A percentile compares a stretch with the other conserved stretches of the same genome.
Evolutionary conservation across 92 coral and sea anemone species (phyloP).

Genomic region (Umimayanthus kanabou): DNA sequence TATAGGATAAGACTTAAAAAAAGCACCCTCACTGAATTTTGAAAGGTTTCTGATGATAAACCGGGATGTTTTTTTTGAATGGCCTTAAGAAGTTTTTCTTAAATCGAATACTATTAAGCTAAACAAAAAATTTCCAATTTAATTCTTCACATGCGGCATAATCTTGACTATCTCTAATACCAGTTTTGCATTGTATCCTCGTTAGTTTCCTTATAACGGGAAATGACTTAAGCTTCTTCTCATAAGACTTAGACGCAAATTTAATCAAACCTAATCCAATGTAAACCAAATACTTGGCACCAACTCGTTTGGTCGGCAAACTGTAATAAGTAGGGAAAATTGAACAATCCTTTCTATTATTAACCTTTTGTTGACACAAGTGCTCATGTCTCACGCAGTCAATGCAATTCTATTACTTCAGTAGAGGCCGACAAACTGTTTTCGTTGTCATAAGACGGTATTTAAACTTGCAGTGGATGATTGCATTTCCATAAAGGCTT

Average conservation of each 20-base stretch:
- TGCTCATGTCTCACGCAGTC: conserved; percentile 6
- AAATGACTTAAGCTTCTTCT: neutral
- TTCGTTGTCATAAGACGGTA: neutral
- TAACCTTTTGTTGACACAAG: conserved; percentile 15
- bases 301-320: conserved; percentile 14
- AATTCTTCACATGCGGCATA: neutral
- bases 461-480: too few relatives aligned
- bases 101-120: neutral
- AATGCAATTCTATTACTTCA: neutral
- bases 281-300: conserved; percentile 8
- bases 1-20: too few relatives aligned
- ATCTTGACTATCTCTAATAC: conserved; percentile 14
- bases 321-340: conserved; percentile 4
- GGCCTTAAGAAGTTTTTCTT: neutral
- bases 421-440: neutral
- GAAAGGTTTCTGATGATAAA: too few relatives aligned
- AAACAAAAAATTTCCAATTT: neutral
- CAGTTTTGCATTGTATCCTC: neutral
- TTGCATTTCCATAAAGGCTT: neutral
- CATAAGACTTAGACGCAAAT: neutral
- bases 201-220: conserved; percentile 7
- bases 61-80: too few relatives aligned
- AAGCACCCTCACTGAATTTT: too few relatives aligned
- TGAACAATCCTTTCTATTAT: conserved; percentile 5
- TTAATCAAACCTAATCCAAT: neutral